phyloP scores from a whole-genome alignment of 1,140 invertebrate genomes.

The Drosophila neocordata region DNA sequence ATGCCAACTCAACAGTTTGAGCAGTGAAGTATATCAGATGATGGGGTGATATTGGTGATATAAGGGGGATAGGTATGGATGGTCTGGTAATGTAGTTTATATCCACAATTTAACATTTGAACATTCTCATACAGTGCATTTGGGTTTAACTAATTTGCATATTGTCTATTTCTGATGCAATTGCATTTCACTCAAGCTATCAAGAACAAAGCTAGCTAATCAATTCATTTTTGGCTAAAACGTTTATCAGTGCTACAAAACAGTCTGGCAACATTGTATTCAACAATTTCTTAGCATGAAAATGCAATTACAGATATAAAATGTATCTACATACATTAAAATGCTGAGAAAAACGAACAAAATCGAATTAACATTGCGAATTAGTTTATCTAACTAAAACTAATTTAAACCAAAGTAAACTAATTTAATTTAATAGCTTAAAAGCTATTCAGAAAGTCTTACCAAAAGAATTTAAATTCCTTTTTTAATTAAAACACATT shows the following conservation, averaged over 20 bases:
- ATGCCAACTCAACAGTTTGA: not conserved
- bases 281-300: not conserved
- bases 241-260: constrained; percentile 6
- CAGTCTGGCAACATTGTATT: not conserved
- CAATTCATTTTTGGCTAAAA: constrained; percentile 56
- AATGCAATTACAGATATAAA: not conserved
- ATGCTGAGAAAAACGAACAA: not conserved
- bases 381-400: not conserved
- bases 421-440: not conserved
- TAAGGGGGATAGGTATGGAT: constrained; percentile 4
- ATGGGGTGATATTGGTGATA: not conserved
- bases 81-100: constrained; percentile 70
- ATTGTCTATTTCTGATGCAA: constrained; percentile 55
- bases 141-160: constrained; percentile 70
- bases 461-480: not conserved
- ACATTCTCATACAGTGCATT: constrained; percentile 51
- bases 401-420: not conserved
- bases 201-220: constrained; percentile 41
- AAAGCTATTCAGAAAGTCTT: not conserved
- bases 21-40: not conserved
- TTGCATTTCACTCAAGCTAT: constrained; percentile 49
- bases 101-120: constrained; percentile 70
- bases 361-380: not conserved
- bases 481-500: not conserved
- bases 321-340: not conserved